Conservation (phyloP, 2,113 vertebrate species). For the Pimephales promelas region DNA sequence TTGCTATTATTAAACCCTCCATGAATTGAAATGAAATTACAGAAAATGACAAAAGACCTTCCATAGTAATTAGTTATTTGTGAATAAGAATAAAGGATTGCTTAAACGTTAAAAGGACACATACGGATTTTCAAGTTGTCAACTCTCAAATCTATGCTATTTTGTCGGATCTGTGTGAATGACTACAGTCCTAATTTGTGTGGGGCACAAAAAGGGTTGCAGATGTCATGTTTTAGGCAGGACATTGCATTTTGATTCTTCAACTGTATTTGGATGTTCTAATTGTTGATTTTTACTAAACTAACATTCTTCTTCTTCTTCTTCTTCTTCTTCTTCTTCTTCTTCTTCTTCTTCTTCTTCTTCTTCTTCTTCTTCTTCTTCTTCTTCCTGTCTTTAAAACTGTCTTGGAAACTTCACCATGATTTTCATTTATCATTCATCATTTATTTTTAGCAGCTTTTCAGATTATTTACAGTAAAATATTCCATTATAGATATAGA, state of each 20-base stretch:
- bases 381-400: neutral
- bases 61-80: neutral
- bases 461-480: no score
- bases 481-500: no score
- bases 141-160: neutral
- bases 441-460: no score
- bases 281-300: neutral
- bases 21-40: neutral
- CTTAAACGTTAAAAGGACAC: neutral
- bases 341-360: neutral
- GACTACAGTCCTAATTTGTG: neutral
- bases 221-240: neutral
- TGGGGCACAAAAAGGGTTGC: neutral
- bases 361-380: neutral
- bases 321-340: no score
- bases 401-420: neutral
- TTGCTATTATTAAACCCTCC: neutral
- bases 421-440: no score
- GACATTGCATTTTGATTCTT: neutral
- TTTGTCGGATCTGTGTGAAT: neutral
- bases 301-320: neutral
- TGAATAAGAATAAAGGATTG: neutral
- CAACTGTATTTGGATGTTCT: neutral
- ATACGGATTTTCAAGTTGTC: neutral
- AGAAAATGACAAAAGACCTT: slow-evolving; percentile 1